These are phyloP conservation scores for Mamestra configurata DNA, from an alignment of 1,140 invertebrate genomes.

Conservation along the genomic window DNA sequence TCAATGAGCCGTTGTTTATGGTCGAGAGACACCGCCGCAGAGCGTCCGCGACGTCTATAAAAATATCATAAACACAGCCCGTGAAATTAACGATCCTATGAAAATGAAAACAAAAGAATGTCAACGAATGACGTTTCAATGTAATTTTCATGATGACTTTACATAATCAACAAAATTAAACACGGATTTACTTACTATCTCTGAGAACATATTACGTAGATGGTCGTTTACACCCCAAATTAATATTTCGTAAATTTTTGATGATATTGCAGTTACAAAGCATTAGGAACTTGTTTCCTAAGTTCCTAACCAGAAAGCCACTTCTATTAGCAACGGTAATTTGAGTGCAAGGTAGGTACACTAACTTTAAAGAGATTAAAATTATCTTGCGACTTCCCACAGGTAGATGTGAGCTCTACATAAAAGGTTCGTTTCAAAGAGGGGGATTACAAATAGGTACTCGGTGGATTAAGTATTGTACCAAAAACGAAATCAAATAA, in stretches of 20 bases:
- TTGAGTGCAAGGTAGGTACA: constrained; percentile 10
- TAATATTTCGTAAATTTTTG: background rate
- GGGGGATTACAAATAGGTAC: no score
- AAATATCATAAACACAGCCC: constrained; percentile 1
- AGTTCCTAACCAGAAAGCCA: background rate
- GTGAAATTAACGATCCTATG: background rate
- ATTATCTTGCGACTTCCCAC: background rate
- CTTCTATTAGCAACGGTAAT: background rate
- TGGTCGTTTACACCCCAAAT: background rate
- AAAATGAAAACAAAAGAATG: background rate
- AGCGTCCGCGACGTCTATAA: background rate
- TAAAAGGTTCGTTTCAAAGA: background rate
- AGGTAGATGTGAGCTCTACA: background rate
- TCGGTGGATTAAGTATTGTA: no score
- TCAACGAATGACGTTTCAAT: background rate
- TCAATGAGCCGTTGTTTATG: constrained; percentile 4
- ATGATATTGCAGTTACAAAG: background rate
- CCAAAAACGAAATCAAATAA: no score
- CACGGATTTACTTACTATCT: background rate
- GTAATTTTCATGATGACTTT: background rate
- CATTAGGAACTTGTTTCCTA: background rate
- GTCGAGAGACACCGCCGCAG: background rate
- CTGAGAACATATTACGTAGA: background rate
- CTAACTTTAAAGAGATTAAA: background rate
- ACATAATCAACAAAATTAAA: background rate